A percentile compares a stretch with the other conserved stretches of the same genome.
Evolutionary conservation across 2,888 invertebrate genomes (phyloP).

Genomic region (Lepidochrysops patricia): DNA sequence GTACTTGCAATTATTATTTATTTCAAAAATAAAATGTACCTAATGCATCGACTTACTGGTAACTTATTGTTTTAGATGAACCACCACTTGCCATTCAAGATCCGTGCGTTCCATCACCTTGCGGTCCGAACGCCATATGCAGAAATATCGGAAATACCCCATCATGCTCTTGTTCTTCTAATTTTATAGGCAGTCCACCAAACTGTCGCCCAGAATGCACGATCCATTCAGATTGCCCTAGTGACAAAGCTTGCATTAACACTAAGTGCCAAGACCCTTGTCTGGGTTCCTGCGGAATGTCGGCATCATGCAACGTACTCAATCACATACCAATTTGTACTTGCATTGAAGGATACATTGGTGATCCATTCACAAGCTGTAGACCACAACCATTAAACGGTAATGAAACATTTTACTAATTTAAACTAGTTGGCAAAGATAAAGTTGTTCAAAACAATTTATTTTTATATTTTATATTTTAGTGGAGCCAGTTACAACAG

Average conservation of each 20-base stretch:
- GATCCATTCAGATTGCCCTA: constrained; percentile 83
- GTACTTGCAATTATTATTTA: constrained; percentile 27
- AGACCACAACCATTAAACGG: constrained; percentile 68
- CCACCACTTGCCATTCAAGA: constrained; percentile 43
- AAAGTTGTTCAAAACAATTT: no score
- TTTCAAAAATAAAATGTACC: constrained; percentile 11
- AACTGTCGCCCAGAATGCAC: constrained; percentile 81
- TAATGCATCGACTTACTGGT: background rate
- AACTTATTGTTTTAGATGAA: constrained; percentile 40
- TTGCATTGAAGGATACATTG: constrained; percentile 81
- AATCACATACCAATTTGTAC: constrained; percentile 85
- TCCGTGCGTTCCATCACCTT: constrained; percentile 78
- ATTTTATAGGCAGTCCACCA: constrained; percentile 81
- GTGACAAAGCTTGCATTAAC: constrained; percentile 83
- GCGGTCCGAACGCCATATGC: constrained; percentile 79
- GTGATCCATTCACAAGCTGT: constrained; percentile 82
- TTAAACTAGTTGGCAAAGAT: background rate
- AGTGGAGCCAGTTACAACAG: constrained; percentile 53
- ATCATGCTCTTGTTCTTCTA: constrained; percentile 77
- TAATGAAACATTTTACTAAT: constrained; percentile 32
- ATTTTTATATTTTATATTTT: constrained; percentile 19
- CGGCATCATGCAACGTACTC: constrained; percentile 76
- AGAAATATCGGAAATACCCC: constrained; percentile 73
- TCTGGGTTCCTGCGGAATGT: constrained; percentile 81
- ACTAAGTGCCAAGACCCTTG: constrained; percentile 86